Evolutionary conservation across 2,888 invertebrate genomes (phyloP), one percentile per base, ranked within the genome.

Genomic region (Desoria tigrina): DNA sequence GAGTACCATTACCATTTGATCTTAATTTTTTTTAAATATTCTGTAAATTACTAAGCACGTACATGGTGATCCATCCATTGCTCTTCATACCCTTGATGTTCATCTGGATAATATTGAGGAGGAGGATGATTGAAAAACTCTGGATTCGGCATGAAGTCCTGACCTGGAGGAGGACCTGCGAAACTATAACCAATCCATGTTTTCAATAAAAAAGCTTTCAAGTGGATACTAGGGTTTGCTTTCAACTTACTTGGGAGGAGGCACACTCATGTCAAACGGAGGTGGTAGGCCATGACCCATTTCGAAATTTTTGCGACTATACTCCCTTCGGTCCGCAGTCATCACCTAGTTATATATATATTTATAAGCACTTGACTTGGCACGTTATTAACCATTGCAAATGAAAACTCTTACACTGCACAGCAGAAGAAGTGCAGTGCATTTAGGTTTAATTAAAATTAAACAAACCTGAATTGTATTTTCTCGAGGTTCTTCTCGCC

Each of bases 261-360:
- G 77, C 50, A 78, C 85, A 57, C 85, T 85, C 84, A 85, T 82
- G 74, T 86, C 87, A 53, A 85, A 86, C 60, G 83, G 85, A 9
- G 84, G 84, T 39, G 60, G 65, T n/a, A 66, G 66, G 21, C 54
- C 55, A 23, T 53, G 51, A 4, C 63, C 65, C 72, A 74, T 74
- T 42, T 75, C 75, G 56, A 76, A 74, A 9, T 70, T 68, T 78
- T 86, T 86, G 28, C 88, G 82, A 50, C 90, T 90, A 80, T 92
- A 93, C 80, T 92, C 92, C 67, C 92, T 84, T 64, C 92, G 86
- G 79, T 94, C 93, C 1, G 92, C 92, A 11, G 93, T 92, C 92
- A 94, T 92, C 53, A 93, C 92, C 86, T 88, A n/a, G n/a, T 78
- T n/a, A 61, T 37, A 14, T 37, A 39, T 56, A 18, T 39, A 39